Percentiles rank a stretch among this genome's conserved stretches.
These are phyloP conservation scores for Calliphora vomitoria DNA, from an alignment of 2,888 invertebrate genomes.

Conservation along the genomic window DNA sequence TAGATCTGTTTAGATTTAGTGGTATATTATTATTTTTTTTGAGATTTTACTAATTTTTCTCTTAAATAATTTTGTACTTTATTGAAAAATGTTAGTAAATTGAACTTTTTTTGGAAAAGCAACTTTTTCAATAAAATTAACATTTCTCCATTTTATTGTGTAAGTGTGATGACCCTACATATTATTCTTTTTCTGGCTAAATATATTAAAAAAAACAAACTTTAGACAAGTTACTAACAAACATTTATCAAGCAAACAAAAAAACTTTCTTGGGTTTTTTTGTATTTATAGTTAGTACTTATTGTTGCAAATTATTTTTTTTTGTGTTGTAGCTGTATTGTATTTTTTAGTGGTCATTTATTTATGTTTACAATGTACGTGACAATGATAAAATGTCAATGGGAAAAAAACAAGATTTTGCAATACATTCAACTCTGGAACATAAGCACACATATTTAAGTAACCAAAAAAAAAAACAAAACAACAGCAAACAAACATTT, in stretches of 20 bases:
- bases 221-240: background rate
- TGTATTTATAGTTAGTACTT: background rate
- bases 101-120: no score
- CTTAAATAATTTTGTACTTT: no score
- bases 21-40: no score
- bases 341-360: slow-evolving; percentile 64
- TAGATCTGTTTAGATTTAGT: no score
- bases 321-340: background rate
- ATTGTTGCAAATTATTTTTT: background rate
- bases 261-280: background rate
- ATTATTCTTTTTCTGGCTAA: no score
- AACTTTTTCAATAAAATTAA: no score
- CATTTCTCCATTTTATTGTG: no score
- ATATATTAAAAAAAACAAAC: background rate
- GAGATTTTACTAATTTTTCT: no score
- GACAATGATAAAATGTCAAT: slow-evolving; percentile 69
- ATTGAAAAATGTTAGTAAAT: no score
- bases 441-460: background rate
- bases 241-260: background rate
- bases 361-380: slow-evolving; percentile 65
- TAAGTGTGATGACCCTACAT: no score
- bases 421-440: background rate
- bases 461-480: slow-evolving; percentile 5
- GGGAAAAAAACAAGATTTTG: slow-evolving; percentile 47
- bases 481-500: slow-evolving; percentile 49